A percentile compares a stretch with the other conserved stretches of the same genome.
Evolutionary conservation across 2,797 vertebrate genomes (phyloP).

Genomic region (Bovichtus variegatus): DNA sequence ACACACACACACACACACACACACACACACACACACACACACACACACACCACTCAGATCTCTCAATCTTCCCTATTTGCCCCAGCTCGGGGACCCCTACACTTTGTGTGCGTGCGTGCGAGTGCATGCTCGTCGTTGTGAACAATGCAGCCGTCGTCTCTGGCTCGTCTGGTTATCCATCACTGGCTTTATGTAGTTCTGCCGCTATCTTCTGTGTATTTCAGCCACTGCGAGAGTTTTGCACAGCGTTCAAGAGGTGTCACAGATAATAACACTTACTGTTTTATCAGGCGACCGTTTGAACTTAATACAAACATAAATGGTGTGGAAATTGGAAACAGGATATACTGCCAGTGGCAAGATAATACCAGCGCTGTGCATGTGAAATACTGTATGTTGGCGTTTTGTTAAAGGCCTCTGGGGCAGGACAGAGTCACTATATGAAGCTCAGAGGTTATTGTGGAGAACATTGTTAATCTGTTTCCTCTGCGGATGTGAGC

Average conservation of each 20-base stretch:
- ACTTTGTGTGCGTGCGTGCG: constrained; percentile 15
- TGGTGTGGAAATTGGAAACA: constrained; percentile 25
- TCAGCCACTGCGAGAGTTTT: constrained; percentile 29
- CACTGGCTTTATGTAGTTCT: constrained; percentile 35
- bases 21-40: constrained; percentile 18
- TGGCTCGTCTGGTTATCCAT: constrained; percentile 59
- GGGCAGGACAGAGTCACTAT: not conserved
- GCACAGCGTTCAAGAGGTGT: constrained; percentile 33
- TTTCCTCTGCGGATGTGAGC: constrained; percentile 32
- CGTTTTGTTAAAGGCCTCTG: constrained; percentile 1
- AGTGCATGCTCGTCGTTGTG: constrained; percentile 27
- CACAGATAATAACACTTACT: constrained; percentile 47
- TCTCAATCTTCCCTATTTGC: constrained; percentile 64
- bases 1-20: constrained; percentile 2
- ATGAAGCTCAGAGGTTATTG: not conserved
- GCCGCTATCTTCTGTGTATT: constrained; percentile 43
- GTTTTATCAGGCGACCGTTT: constrained; percentile 55
- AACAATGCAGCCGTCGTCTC: constrained; percentile 62
- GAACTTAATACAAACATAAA: constrained; percentile 42
- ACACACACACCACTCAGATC: constrained; percentile 31
- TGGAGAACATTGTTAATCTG: constrained; percentile 30
- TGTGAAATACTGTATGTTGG: constrained; percentile 14
- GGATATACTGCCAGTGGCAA: not conserved
- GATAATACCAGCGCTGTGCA: constrained; percentile 3
- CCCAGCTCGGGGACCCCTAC: constrained; percentile 32